These are phyloP conservation scores for Myiotriccus ornatus DNA, from an alignment of 2,797 vertebrate species.

Conservation along the genomic window DNA sequence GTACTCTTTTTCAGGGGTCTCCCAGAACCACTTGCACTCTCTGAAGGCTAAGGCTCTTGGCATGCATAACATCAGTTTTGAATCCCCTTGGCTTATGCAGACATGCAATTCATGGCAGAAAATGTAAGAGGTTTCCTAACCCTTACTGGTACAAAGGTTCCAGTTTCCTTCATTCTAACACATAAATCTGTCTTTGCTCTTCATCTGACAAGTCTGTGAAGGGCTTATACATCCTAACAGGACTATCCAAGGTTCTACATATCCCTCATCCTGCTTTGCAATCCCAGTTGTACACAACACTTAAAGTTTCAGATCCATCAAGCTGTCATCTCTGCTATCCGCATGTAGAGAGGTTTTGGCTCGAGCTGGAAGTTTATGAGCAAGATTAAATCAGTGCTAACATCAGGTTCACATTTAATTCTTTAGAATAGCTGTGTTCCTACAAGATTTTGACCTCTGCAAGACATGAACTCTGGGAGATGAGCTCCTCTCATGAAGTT, in stretches of 20 bases:
- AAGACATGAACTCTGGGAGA: not conserved
- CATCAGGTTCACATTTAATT: slow-evolving; percentile 34
- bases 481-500: not conserved
- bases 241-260: slow-evolving; percentile 5
- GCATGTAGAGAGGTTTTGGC: slow-evolving; percentile 12
- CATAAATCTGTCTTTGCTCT: slow-evolving; percentile 19
- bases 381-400: slow-evolving; percentile 49
- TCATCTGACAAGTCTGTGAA: slow-evolving; percentile 21
- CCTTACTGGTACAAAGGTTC: not conserved
- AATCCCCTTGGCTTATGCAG: not conserved
- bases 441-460: slow-evolving; percentile 31
- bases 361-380: not conserved
- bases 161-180: not conserved
- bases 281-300: not conserved
- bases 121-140: not conserved
- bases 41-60: not conserved
- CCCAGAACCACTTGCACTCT: not conserved
- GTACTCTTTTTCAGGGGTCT: not conserved
- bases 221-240: slow-evolving; percentile 4
- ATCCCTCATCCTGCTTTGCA: not conserved
- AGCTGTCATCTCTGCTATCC: slow-evolving; percentile 21
- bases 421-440: not conserved
- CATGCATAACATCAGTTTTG: not conserved
- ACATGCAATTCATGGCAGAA: not conserved
- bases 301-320: slow-evolving; percentile 52